These are phyloP conservation scores for Petrocephalus microphthalmus DNA, from an alignment of 2,113 vertebrate species.

Conservation along the genomic window DNA sequence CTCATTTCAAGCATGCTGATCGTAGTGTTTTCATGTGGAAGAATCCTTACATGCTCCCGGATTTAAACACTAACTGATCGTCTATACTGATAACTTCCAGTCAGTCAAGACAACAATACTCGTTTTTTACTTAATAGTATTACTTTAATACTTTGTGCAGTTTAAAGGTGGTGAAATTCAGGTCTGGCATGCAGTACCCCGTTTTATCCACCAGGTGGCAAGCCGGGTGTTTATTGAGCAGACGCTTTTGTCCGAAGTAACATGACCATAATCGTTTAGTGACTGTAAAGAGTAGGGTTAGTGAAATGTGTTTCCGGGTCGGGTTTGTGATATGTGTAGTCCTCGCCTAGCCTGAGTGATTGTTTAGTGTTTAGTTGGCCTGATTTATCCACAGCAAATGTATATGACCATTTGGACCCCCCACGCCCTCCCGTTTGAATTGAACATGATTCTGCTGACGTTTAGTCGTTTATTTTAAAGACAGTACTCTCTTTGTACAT, in stretches of 20 bases:
- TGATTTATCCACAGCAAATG: neutral
- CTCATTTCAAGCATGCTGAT: neutral
- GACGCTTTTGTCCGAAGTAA: neutral
- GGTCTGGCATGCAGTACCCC: neutral
- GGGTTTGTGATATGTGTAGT: neutral
- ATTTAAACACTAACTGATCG: neutral
- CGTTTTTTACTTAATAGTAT: neutral
- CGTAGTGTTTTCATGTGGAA: neutral
- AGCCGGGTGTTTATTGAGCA: neutral
- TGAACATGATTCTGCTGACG: neutral
- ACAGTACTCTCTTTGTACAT: neutral
- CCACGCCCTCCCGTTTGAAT: neutral
- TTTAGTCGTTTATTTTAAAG: neutral
- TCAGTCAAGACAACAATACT: neutral
- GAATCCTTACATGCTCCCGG: neutral
- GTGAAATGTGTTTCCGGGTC: neutral
- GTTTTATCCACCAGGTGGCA: neutral
- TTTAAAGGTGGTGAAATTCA: neutral
- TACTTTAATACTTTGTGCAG: neutral
- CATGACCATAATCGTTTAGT: neutral
- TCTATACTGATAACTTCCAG: neutral
- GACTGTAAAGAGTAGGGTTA: neutral
- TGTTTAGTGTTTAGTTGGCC: neutral
- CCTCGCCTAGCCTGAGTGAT: neutral
- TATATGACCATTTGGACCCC: neutral